A percentile compares a stretch with the other conserved stretches of the same genome.
Conservation (phyloP, 1,140 invertebrate species). For the Macrocentrus cingulum region DNA sequence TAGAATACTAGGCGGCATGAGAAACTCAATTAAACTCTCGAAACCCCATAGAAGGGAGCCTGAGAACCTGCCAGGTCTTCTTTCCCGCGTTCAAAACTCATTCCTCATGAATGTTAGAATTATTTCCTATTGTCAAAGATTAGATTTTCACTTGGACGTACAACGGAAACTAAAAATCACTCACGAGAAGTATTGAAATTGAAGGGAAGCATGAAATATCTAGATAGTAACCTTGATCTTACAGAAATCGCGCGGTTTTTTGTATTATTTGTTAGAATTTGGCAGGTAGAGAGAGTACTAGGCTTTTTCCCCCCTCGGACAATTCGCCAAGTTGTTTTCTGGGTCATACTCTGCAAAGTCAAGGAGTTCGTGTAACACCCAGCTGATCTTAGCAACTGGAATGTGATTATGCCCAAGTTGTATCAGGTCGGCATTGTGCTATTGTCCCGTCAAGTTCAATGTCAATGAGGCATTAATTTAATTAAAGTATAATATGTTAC, state of each 20-base stretch:
- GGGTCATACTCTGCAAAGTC: constrained; percentile 6
- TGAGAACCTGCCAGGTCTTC: neutral
- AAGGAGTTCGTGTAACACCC: constrained; percentile 2
- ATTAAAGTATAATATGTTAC: neutral
- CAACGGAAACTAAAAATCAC: neutral
- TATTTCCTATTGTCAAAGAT: too few relatives aligned
- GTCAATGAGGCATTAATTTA: too few relatives aligned
- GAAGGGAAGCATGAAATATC: too few relatives aligned
- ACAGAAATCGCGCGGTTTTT: constrained; percentile 16
- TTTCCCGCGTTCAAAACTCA: neutral
- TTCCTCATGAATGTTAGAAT: too few relatives aligned
- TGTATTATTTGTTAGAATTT: neutral
- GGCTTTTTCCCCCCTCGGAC: neutral
- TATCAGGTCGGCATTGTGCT: too few relatives aligned
- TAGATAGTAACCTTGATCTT: too few relatives aligned
- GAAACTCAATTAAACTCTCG: constrained; percentile 11
- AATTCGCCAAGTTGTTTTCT: constrained; percentile 10
- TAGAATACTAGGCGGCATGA: neutral
- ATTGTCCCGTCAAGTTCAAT: too few relatives aligned
- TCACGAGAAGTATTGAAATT: neutral
- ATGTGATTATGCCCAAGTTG: too few relatives aligned
- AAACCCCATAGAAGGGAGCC: constrained; percentile 1
- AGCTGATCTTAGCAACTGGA: constrained; percentile 18
- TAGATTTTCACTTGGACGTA: too few relatives aligned
- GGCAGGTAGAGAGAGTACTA: too few relatives aligned